phyloP scores from a whole-genome alignment of 2,113 vertebrate genomes.

The Campylomormyrus numenius region DNA sequence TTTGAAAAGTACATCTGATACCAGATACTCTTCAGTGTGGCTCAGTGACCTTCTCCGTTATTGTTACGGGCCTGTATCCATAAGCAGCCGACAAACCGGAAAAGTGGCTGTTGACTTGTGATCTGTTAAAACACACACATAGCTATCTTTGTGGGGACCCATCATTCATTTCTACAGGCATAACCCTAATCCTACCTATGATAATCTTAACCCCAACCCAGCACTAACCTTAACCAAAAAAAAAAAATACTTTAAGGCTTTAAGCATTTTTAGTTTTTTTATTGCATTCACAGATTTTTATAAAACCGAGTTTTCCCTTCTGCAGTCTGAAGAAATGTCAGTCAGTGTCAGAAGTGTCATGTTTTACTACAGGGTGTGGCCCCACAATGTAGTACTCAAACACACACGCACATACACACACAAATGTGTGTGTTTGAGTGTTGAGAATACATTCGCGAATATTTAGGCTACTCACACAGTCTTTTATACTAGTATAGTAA shows the following conservation, averaged over 20 bases:
- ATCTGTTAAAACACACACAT: background rate
- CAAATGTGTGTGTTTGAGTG: background rate
- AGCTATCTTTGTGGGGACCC: background rate
- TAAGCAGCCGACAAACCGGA: background rate
- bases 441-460: background rate
- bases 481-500: background rate
- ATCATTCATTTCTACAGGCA: background rate
- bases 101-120: background rate
- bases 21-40: background rate
- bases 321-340: background rate
- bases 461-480: background rate
- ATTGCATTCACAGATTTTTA: background rate
- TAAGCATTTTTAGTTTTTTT: background rate
- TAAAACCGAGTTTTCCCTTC: background rate
- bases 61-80: background rate
- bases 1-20: background rate
- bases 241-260: background rate
- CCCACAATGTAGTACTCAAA: background rate
- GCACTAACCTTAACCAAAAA: background rate
- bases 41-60: background rate
- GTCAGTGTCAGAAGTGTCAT: background rate
- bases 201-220: background rate
- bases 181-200: background rate
- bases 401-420: background rate
- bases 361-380: background rate